Evolutionary conservation across 2,888 invertebrate species (phyloP).

Genomic region (Plebejus melissa): DNA sequence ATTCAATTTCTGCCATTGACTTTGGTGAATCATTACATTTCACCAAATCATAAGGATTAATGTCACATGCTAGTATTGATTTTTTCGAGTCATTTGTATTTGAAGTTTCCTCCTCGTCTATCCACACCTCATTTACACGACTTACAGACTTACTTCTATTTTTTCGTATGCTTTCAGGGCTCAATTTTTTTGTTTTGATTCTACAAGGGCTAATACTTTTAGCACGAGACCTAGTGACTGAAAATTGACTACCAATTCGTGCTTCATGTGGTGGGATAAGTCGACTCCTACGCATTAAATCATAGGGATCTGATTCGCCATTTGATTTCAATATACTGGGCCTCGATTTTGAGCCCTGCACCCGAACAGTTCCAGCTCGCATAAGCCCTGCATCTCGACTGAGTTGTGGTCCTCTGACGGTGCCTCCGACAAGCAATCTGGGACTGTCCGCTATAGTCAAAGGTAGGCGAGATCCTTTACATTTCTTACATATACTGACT

Average conservation of each 20-base stretch:
- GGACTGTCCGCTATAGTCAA: slow-evolving; percentile 82
- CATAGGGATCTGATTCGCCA: slow-evolving; percentile 85
- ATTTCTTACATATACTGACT: slow-evolving; percentile 89
- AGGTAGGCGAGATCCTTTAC: slow-evolving; percentile 88
- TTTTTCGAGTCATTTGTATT: slow-evolving; percentile 68
- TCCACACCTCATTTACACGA: slow-evolving; percentile 70
- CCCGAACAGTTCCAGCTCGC: slow-evolving; percentile 82
- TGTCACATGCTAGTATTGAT: slow-evolving; percentile 90
- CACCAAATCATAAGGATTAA: slow-evolving; percentile 90
- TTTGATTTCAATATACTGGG: slow-evolving; percentile 82
- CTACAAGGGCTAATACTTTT: slow-evolving; percentile 80
- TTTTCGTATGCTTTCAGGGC: slow-evolving; percentile 62
- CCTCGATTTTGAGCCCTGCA: slow-evolving; percentile 78
- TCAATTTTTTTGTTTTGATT: slow-evolving; percentile 73
- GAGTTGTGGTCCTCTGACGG: slow-evolving; percentile 77
- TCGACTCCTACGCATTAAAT: slow-evolving; percentile 88
- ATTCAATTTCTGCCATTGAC: slow-evolving; percentile 72
- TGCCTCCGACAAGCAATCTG: slow-evolving; percentile 77
- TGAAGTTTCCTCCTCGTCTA: slow-evolving; percentile 53
- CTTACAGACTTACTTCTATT: slow-evolving; percentile 71
- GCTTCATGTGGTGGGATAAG: slow-evolving; percentile 82
- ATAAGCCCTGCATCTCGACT: slow-evolving; percentile 68
- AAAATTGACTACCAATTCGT: slow-evolving; percentile 75
- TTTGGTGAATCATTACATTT: slow-evolving; percentile 74
- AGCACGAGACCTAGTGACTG: slow-evolving; percentile 69